phyloP scores from a whole-genome alignment of 1,140 invertebrate species.

The Drosophila malerkotliana region DNA sequence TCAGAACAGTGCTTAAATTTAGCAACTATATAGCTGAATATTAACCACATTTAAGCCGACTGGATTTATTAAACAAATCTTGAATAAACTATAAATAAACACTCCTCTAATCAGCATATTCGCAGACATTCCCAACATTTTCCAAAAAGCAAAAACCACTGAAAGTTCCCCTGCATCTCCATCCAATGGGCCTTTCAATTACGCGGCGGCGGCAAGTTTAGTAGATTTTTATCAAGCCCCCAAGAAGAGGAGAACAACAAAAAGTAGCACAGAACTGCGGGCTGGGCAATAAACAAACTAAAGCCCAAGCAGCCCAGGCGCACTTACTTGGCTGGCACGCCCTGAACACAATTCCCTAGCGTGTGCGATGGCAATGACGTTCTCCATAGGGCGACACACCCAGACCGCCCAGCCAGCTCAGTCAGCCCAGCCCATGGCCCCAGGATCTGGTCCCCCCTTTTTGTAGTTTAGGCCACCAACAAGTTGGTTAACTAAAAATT shows the following conservation, averaged over 20 bases:
- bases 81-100: background rate
- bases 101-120: constrained; percentile 27
- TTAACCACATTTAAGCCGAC: background rate
- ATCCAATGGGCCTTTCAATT: constrained; percentile 56
- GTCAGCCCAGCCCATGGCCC: background rate
- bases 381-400: constrained; percentile 49
- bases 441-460: background rate
- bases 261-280: constrained; percentile 52
- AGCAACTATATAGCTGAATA: background rate
- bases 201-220: constrained; percentile 47
- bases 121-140: constrained; percentile 8
- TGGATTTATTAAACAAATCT: background rate
- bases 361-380: constrained; percentile 56
- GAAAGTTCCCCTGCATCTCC: constrained; percentile 30
- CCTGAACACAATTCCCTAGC: constrained; percentile 33
- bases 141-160: constrained; percentile 2
- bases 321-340: constrained; percentile 53
- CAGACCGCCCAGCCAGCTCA: constrained; percentile 4
- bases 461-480: constrained; percentile 26
- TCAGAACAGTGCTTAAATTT: no score
- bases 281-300: constrained; percentile 45
- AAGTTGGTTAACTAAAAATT: constrained; percentile 33
- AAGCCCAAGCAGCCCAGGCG: constrained; percentile 15
- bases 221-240: constrained; percentile 60
- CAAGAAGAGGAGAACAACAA: constrained; percentile 14